Percentiles rank a stretch among this genome's conserved stretches.
These are phyloP conservation scores for Spodoptera frugiperda DNA, from an alignment of 1,140 invertebrate genomes.

Conservation along the genomic window DNA sequence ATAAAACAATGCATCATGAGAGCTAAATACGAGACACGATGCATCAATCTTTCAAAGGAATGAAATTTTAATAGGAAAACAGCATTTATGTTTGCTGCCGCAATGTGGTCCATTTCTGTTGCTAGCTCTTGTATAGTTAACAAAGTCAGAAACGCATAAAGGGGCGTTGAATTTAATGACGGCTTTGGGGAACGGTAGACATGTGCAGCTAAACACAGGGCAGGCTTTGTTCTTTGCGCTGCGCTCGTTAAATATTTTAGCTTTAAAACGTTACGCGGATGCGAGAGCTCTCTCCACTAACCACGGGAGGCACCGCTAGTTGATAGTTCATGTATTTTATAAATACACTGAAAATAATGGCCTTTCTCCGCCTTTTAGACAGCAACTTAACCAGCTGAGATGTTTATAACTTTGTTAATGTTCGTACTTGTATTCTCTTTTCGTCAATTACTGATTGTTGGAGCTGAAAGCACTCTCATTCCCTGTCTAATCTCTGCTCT, in stretches of 20 bases:
- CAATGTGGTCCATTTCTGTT: constrained; percentile 49
- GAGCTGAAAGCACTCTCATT: constrained; percentile 11
- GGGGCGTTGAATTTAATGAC: constrained; percentile 61
- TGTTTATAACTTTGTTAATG: constrained; percentile 1
- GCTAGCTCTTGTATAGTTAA: constrained; percentile 55
- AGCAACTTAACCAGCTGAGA: not conserved
- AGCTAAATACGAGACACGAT: not conserved
- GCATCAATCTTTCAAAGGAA: constrained; percentile 24
- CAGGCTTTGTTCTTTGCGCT: constrained; percentile 72
- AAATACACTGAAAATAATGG: constrained; percentile 41
- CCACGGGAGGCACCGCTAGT: constrained; percentile 7
- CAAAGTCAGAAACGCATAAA: constrained; percentile 58
- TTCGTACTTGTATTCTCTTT: constrained; percentile 3
- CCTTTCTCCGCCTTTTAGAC: constrained; percentile 8
- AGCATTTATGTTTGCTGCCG: constrained; percentile 31
- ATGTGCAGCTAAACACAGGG: constrained; percentile 67
- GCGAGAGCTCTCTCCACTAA: constrained; percentile 30
- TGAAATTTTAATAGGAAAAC: constrained; percentile 41
- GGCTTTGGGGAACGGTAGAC: constrained; percentile 59
- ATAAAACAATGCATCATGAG: not conserved
- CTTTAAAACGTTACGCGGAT: constrained; percentile 57
- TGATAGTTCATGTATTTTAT: constrained; percentile 32
- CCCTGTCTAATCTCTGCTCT: constrained; percentile 1
- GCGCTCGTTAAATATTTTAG: constrained; percentile 78
- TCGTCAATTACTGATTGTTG: constrained; percentile 14